A percentile compares a stretch with the other conserved stretches of the same genome.
Conservation (phyloP, 2,888 invertebrate species). For the Phengaris alcon region DNA sequence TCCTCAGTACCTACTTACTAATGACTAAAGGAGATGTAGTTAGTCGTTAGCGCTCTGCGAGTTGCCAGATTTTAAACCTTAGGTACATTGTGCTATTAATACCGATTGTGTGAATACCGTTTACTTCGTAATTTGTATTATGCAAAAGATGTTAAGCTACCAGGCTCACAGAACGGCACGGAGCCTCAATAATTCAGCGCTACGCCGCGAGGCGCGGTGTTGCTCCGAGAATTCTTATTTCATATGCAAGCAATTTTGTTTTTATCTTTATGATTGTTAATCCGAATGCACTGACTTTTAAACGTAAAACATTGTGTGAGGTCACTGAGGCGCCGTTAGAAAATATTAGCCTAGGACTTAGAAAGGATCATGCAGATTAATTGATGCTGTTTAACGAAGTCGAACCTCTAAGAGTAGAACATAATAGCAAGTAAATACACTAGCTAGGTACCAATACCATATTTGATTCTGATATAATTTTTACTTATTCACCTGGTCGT, state of each 20-base stretch:
- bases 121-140: slow-evolving; percentile 47
- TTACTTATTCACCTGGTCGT: too few relatives aligned
- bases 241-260: slow-evolving; percentile 20
- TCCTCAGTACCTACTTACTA: too few relatives aligned
- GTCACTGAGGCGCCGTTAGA: neutral
- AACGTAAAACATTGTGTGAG: neutral
- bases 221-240: slow-evolving; percentile 33
- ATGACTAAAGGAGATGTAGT: too few relatives aligned
- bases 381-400: neutral
- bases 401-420: too few relatives aligned
- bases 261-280: neutral
- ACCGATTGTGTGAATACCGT: neutral
- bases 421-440: too few relatives aligned
- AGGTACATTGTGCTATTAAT: too few relatives aligned
- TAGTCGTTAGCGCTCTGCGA: too few relatives aligned
- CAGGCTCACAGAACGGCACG: slow-evolving; percentile 48
- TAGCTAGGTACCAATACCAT: too few relatives aligned
- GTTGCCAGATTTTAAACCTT: too few relatives aligned
- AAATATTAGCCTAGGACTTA: neutral
- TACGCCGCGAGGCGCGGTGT: slow-evolving; percentile 35
- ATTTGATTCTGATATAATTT: too few relatives aligned
- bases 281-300: neutral
- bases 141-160: slow-evolving; percentile 49
- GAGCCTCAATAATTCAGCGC: slow-evolving; percentile 59
- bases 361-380: neutral